Conservation (phyloP, 2,113 vertebrate species). For the Notarius lentiginosus region DNA sequence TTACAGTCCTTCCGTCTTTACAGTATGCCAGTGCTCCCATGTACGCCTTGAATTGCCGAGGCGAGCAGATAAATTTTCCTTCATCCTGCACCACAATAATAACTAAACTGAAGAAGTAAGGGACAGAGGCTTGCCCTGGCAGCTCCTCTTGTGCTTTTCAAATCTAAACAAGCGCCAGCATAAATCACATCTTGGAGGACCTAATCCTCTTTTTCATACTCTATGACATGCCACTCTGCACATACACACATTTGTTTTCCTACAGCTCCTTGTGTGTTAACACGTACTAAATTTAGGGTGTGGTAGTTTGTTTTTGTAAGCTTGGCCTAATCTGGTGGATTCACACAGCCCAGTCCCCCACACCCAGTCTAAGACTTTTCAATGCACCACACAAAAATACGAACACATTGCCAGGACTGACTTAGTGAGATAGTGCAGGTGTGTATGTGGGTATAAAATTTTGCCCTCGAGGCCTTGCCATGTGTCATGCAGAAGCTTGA, state of each 20-base stretch:
- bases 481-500: not conserved
- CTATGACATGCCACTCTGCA: not conserved
- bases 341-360: slow-evolving; percentile 67
- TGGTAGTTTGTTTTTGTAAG: slow-evolving; percentile 55
- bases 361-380: slow-evolving; percentile 64
- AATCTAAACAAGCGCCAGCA: not conserved
- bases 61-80: not conserved
- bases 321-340: slow-evolving; percentile 71
- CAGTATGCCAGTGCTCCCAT: not conserved
- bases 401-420: slow-evolving; percentile 65
- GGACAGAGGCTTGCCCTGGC: not conserved
- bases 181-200: not conserved
- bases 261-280: not conserved
- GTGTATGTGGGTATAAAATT: slow-evolving; percentile 30
- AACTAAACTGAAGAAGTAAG: not conserved
- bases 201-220: slow-evolving; percentile 15
- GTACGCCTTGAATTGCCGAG: not conserved
- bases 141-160: not conserved
- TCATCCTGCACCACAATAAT: not conserved
- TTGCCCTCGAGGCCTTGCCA: not conserved
- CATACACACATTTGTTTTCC: not conserved
- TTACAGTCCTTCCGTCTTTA: not conserved
- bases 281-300: slow-evolving; percentile 60
- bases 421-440: slow-evolving; percentile 60
- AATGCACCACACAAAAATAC: slow-evolving; percentile 62